These are phyloP conservation scores for Torymus tubicola DNA, from an alignment of 2,888 invertebrate genomes.

Conservation along the genomic window DNA sequence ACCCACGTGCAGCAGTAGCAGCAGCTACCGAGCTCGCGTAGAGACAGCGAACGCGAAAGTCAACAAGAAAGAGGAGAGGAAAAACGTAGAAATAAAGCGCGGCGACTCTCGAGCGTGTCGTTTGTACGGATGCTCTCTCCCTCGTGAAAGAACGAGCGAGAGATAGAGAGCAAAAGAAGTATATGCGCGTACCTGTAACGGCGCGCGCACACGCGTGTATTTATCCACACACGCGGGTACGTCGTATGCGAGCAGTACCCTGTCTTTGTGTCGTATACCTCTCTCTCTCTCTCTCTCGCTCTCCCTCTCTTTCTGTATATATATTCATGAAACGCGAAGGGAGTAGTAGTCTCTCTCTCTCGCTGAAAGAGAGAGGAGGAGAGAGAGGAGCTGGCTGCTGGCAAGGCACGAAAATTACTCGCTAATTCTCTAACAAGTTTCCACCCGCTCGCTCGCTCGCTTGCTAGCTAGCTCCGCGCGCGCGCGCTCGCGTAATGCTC, in stretches of 20 bases:
- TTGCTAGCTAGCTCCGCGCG: too few species aligned
- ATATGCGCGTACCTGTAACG: background rate
- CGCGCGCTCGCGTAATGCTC: conserved; percentile 37
- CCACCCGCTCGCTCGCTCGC: conserved; percentile 13
- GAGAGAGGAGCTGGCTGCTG: conserved; percentile 28
- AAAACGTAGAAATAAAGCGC: background rate
- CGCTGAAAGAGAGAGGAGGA: background rate
- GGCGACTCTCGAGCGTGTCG: background rate
- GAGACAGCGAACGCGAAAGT: background rate
- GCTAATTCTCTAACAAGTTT: conserved; percentile 58
- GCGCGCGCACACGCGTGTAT: too few species aligned
- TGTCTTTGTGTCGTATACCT: background rate
- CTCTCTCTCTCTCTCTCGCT: background rate
- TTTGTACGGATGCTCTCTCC: background rate
- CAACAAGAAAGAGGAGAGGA: background rate
- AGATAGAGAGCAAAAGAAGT: too few species aligned
- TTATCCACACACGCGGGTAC: too few species aligned
- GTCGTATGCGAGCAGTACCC: too few species aligned
- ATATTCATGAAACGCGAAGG: conserved; percentile 26
- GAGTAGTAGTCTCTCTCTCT: background rate
- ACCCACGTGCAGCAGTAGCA: background rate
- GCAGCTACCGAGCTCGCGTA: background rate
- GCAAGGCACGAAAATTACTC: conserved; percentile 56
- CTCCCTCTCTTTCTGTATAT: background rate
- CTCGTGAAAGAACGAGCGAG: too few species aligned